Conservation (phyloP, 2,888 invertebrate genomes). For the Drosophila setosimentum region DNA sequence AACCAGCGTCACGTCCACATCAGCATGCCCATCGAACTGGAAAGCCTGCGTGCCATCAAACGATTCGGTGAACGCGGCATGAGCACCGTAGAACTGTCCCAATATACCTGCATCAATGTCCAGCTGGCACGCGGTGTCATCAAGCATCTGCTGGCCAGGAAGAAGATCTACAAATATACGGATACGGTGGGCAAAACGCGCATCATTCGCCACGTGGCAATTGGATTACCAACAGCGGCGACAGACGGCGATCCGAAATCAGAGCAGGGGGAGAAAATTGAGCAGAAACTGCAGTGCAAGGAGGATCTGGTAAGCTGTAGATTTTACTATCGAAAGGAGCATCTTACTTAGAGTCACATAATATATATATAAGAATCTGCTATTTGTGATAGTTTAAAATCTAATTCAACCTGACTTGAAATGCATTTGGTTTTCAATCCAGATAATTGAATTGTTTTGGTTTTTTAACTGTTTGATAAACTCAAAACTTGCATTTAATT, state of each 20-base stretch:
- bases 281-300: slow-evolving; percentile 70
- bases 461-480: background rate
- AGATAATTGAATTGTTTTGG: background rate
- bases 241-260: slow-evolving; percentile 48
- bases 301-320: slow-evolving; percentile 73
- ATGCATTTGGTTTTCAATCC: background rate
- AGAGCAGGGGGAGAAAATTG: slow-evolving; percentile 35
- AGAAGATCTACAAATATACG: slow-evolving; percentile 86
- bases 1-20: slow-evolving; percentile 69
- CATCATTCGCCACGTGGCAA: slow-evolving; percentile 84
- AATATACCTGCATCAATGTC: slow-evolving; percentile 85
- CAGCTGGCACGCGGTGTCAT: slow-evolving; percentile 85
- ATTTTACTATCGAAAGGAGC: background rate
- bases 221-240: slow-evolving; percentile 40
- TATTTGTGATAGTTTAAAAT: background rate
- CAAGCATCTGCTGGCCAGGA: slow-evolving; percentile 84
- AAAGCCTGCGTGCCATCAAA: slow-evolving; percentile 86
- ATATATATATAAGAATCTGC: background rate
- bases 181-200: slow-evolving; percentile 87
- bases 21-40: slow-evolving; percentile 85
- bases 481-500: background rate
- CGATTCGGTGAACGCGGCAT: slow-evolving; percentile 86
- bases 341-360: background rate
- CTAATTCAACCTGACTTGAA: background rate
- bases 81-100: slow-evolving; percentile 85